A percentile compares a stretch with the other conserved stretches of the same genome.
These are phyloP conservation scores for Fopius arisanus DNA, from an alignment of 1,140 invertebrate species.

Conservation along the genomic window DNA sequence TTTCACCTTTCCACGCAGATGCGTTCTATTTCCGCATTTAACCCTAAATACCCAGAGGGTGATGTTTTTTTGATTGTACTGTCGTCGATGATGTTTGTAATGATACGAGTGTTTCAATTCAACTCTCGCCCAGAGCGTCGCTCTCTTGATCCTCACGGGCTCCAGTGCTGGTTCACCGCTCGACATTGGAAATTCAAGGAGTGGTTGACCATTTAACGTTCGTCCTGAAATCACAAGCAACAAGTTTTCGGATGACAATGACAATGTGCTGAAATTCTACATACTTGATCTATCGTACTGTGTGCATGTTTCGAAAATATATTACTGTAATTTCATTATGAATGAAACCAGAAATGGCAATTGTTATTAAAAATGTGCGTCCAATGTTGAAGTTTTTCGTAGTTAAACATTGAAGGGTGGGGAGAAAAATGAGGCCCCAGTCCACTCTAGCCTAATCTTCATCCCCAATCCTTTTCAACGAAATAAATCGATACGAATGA, in stretches of 20 bases:
- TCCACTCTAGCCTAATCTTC: too few relatives aligned
- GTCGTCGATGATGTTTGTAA: constrained; percentile 62
- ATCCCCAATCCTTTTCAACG: too few relatives aligned
- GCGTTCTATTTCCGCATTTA: constrained; percentile 67
- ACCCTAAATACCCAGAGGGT: constrained; percentile 75
- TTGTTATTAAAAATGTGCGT: too few relatives aligned
- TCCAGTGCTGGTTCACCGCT: constrained; percentile 67
- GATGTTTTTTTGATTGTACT: constrained; percentile 65
- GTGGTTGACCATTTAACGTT: constrained; percentile 81
- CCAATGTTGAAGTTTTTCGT: too few relatives aligned
- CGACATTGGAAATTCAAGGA: constrained; percentile 82
- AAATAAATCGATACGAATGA: too few relatives aligned
- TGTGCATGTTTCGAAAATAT: too few relatives aligned
- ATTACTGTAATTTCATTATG: too few relatives aligned
- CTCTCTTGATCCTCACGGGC: constrained; percentile 75
- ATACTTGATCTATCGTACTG: too few relatives aligned
- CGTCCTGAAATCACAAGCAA: constrained; percentile 69
- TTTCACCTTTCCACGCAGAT: constrained; percentile 69
- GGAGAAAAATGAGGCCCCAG: too few relatives aligned
- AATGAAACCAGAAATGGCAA: too few relatives aligned
- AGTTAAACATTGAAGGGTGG: too few relatives aligned
- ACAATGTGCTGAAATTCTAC: too few relatives aligned
- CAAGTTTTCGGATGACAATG: background rate
- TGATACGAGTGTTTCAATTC: constrained; percentile 68
- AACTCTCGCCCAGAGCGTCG: constrained; percentile 79